phyloP scores from a whole-genome alignment of 2,113 vertebrate genomes.

The Xenus cinereus region DNA sequence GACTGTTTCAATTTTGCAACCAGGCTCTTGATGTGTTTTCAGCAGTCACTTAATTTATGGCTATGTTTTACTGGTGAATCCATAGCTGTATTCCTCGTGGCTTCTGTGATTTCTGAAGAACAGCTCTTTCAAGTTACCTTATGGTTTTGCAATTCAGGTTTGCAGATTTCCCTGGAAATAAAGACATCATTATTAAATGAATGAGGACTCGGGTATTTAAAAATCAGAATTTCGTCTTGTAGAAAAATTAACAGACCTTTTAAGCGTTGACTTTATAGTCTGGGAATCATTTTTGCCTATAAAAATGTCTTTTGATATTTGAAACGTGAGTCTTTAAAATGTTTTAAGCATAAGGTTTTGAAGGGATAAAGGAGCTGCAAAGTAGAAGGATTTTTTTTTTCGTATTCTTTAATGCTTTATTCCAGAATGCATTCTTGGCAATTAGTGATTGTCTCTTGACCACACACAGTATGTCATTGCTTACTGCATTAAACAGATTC shows the following conservation, averaged over 20 bases:
- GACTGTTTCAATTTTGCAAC: background rate
- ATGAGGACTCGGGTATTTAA: background rate
- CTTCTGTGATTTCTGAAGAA: background rate
- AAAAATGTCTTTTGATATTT: constrained; percentile 15
- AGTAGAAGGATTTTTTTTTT: background rate
- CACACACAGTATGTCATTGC: constrained; percentile 70
- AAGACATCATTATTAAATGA: constrained; percentile 30
- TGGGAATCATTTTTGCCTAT: background rate
- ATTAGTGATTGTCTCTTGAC: constrained; percentile 66
- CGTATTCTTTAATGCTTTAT: constrained; percentile 27
- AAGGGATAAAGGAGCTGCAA: background rate
- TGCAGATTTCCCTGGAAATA: constrained; percentile 29
- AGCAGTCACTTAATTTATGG: background rate
- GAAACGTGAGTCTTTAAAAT: constrained; percentile 19
- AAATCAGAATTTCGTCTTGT: constrained; percentile 3
- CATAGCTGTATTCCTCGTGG: background rate
- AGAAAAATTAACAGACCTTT: constrained; percentile 46
- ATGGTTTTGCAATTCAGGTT: constrained; percentile 27
- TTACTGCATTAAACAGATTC: constrained; percentile 75
- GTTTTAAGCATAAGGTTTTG: background rate
- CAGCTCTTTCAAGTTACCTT: constrained; percentile 7
- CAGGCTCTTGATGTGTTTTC: background rate
- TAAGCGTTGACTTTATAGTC: constrained; percentile 16
- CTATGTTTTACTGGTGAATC: background rate
- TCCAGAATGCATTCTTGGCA: constrained; percentile 46